Conservation (phyloP, 2,113 vertebrate genomes). For the Pholis gunnellus region DNA sequence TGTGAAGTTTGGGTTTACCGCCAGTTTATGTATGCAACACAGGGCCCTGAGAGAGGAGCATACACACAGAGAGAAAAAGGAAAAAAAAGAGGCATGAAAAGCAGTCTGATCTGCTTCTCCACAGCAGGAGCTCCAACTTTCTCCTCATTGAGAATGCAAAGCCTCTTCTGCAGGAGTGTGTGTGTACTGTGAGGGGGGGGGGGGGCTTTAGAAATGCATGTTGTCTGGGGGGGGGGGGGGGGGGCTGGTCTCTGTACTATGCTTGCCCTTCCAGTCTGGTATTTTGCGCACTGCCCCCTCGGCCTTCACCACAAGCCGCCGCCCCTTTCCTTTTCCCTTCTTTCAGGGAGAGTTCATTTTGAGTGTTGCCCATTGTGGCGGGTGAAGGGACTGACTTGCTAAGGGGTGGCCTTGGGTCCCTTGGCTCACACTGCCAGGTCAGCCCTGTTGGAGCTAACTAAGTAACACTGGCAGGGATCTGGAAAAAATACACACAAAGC, state of each 20-base stretch:
- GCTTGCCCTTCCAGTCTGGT: conserved; percentile 58
- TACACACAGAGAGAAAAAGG: conserved; percentile 30
- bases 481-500: conserved; percentile 79
- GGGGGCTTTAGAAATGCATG: conserved; percentile 67
- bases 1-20: conserved; percentile 47
- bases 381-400: conserved; percentile 84
- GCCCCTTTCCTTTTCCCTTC: conserved; percentile 47
- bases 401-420: conserved; percentile 75
- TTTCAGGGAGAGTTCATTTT: conserved; percentile 78
- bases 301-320: conserved; percentile 48
- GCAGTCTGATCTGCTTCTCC: conserved; percentile 68
- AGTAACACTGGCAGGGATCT: conserved; percentile 66
- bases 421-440: conserved; percentile 79
- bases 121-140: conserved; percentile 62
- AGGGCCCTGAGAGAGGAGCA: conserved; percentile 16
- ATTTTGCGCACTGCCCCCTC: conserved; percentile 71
- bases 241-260: conserved; percentile 70
- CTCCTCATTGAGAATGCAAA: conserved; percentile 87
- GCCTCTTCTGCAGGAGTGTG: conserved; percentile 70
- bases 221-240: conserved; percentile 64
- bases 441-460: conserved; percentile 81
- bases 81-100: conserved; percentile 62
- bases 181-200: conserved; percentile 41
- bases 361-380: conserved; percentile 81
- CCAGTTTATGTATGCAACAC: conserved; percentile 43